Evolutionary conservation across 2,888 invertebrate genomes (phyloP), one percentile per base, ranked within the genome.

Genomic region (Carpatolechia fugitivella): DNA sequence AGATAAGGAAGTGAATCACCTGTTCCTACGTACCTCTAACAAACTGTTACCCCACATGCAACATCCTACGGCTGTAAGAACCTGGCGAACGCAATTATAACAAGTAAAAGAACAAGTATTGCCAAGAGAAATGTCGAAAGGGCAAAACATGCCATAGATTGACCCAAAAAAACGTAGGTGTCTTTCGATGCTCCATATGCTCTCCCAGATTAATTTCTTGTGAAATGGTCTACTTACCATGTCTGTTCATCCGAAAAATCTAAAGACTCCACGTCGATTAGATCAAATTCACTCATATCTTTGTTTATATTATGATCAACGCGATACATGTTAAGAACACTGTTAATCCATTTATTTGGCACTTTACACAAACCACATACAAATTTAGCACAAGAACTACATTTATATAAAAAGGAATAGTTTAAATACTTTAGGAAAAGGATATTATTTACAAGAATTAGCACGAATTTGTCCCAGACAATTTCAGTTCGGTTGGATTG

Each of bases 181-280:
- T 44, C 10, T 33, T 14, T n/a, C 16, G n/a, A n/a, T 20, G 29
- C 13, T n/a, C 24, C 44, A 5, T 44, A 29, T n/a, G 29, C 1
- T 44, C 13, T 5, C 1, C 14, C 13, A 13, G 11, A 10, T 3
- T 16, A 14, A n/a, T 48, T 48, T 33, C n/a, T 33, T 31, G 31
- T 5, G 7, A 44, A 44, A 29, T 56, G 40, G 57, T 14, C 56
- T 60, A 75, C 91, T 85, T 72, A 93, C 93, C 93, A 93, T 64
- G 91, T 91, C 82, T 92, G 92, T 74, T 91, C 87, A 79, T 92
- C 88, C 60, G 83, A 82, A 78, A 90, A 90, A 80, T 91, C 86
- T 66, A 92, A 79, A 66, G 90, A 80, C 74, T 88, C 87, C 75
- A 92, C 83, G 84, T 92, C 91, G 70, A 93, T 91, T 68, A 92